Evolutionary conservation across 2,888 invertebrate species (phyloP).

Genomic region (Cerastis rubricosa): DNA sequence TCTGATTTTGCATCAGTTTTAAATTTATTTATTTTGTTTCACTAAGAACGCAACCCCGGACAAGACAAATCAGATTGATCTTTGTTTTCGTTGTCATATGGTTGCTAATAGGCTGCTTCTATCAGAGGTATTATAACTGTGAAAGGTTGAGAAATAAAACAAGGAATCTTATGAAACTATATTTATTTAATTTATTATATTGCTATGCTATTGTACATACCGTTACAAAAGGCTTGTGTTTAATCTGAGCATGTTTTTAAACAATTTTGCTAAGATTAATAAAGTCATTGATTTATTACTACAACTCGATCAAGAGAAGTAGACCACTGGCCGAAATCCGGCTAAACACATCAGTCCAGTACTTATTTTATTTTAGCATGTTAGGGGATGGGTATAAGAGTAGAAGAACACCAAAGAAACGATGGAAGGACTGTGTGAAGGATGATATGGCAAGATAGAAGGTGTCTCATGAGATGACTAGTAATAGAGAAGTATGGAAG

Average conservation of each 20-base stretch:
- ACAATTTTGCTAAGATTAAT: neutral
- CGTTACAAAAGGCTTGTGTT: constrained; percentile 50
- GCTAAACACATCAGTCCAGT: neutral
- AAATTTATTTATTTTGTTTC: neutral
- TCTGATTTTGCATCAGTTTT: neutral
- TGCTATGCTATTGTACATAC: constrained; percentile 49
- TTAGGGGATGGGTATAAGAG: too few relatives aligned
- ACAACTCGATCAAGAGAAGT: neutral
- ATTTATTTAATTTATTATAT: constrained; percentile 52
- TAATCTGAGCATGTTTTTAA: constrained; percentile 7
- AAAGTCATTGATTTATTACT: neutral
- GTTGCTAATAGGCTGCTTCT: too few relatives aligned
- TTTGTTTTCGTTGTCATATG: neutral
- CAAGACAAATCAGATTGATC: neutral
- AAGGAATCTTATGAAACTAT: constrained; percentile 44
- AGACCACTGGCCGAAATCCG: neutral
- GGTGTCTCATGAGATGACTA: too few relatives aligned
- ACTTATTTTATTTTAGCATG: too few relatives aligned
- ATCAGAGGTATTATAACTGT: neutral
- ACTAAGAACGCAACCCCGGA: neutral
- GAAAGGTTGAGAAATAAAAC: constrained; percentile 38
- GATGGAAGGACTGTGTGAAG: too few relatives aligned
- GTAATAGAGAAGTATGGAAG: too few relatives aligned
- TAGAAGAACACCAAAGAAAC: too few relatives aligned
- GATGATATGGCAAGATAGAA: too few relatives aligned